Evolutionary conservation across 2,888 invertebrate species (phyloP), one percentile per base, ranked within the genome.

Genomic region (Stictocephala bisonia): DNA sequence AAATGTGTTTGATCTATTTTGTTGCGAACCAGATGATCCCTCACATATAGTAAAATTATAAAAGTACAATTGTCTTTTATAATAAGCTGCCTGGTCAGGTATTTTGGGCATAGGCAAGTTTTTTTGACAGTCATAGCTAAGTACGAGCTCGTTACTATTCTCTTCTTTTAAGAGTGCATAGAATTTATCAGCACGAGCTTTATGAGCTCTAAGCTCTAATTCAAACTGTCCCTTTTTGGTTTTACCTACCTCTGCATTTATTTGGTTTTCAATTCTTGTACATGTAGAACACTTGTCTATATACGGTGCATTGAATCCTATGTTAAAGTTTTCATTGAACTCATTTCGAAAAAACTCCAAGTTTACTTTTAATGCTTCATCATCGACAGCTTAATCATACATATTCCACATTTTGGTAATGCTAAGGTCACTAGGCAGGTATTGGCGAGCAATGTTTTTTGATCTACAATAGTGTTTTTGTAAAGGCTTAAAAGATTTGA

Each of bases 31-130:
- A 22, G 82, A 82, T 66, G 68, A 44, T 24, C 82, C 81, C 60
- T 78, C 72, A 66, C 81, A 81, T 18, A 82, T 75, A 6, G 81
- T 81, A 27, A 82, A 81, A 75, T 83, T 83, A 67, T 81, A 82
- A 4, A 76, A 67, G 71, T 82, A 82, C 6, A 83, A 27, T 20
- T 51, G 51, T n/a, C 51, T 11, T 27, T 24, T 51, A 24, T 56
- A 29, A 29, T 60, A 60, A 18, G 35, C 35, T 9, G 18, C 40
- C 18, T 60, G 40, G 40, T 40, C 40, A 31, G 60, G 24, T 26
- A 40, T 40, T 15, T 40, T 60, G 1, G 60, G 58, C 27, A 58
- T 18, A 53, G n/a, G 26, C 1, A 53, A n/a, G n/a, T 53, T 53
- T n/a, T 53, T 53, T 26, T 53, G 53, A 26, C 53, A 53, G n/a